phyloP scores from a whole-genome alignment of 92 coral and sea anemone species.

The Virgularia gustaviana region DNA sequence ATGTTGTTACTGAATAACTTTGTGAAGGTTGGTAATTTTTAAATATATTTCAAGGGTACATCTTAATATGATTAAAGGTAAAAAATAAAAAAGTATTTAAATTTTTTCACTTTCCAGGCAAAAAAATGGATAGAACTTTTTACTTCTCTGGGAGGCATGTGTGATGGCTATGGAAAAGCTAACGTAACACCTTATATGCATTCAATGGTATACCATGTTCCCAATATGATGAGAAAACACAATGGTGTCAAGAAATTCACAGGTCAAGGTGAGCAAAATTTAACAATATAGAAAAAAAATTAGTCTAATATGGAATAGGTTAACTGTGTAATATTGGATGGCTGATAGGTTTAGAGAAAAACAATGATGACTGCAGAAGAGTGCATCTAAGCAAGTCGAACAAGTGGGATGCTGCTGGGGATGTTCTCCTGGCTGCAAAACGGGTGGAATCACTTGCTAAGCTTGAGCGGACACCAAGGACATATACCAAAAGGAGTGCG shows the following conservation, averaged over 20 bases:
- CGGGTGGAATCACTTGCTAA: constrained; percentile 38
- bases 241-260: constrained; percentile 34
- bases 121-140: constrained; percentile 34
- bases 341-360: too few species aligned
- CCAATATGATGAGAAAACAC: constrained; percentile 11
- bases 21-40: background rate
- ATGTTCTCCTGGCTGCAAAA: constrained; percentile 46
- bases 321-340: too few species aligned
- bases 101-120: constrained; percentile 13
- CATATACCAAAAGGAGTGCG: constrained; percentile 22
- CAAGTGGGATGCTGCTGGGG: constrained; percentile 50
- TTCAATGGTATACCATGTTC: constrained; percentile 37
- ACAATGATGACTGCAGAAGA: constrained; percentile 38
- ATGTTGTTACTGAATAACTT: background rate
- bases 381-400: constrained; percentile 47
- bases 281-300: too few species aligned
- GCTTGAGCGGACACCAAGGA: constrained; percentile 27
- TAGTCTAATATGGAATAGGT: too few species aligned
- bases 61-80: too few species aligned
- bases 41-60: too few species aligned
- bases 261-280: constrained; percentile 51
- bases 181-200: constrained; percentile 53
- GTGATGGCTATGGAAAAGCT: constrained; percentile 29
- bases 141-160: constrained; percentile 14
- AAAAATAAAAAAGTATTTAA: background rate